A percentile compares a stretch with the other conserved stretches of the same genome.
These are phyloP conservation scores for Carposina sasakii DNA, from an alignment of 1,140 invertebrate genomes.

Conservation along the genomic window DNA sequence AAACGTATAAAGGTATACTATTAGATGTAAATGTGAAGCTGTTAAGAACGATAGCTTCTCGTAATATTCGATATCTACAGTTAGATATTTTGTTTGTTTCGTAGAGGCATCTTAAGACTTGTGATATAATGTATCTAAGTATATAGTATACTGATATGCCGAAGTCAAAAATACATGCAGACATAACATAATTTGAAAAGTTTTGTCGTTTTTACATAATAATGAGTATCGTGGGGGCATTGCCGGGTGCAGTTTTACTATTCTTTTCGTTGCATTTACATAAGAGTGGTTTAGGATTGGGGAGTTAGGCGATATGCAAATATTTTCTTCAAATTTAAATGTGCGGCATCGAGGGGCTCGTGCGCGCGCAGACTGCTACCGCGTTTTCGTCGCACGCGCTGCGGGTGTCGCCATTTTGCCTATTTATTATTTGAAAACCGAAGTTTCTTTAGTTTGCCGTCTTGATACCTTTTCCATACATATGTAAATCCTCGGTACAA, in stretches of 20 bases:
- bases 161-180: conserved; percentile 64
- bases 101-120: conserved; percentile 67
- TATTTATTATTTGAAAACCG: conserved; percentile 50
- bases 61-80: conserved; percentile 43
- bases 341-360: conserved; percentile 27
- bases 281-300: conserved; percentile 56
- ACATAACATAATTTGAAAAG: conserved; percentile 61
- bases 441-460: conserved; percentile 38
- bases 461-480: conserved; percentile 46
- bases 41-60: conserved; percentile 43
- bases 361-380: conserved; percentile 26
- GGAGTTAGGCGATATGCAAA: conserved; percentile 70
- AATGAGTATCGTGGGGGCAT: conserved; percentile 54
- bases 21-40: conserved; percentile 62
- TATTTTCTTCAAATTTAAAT: conserved; percentile 65
- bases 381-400: conserved; percentile 43
- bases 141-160: conserved; percentile 48
- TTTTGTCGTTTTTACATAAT: conserved; percentile 58
- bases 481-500: conserved; percentile 61
- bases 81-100: conserved; percentile 68
- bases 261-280: conserved; percentile 58
- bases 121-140: conserved; percentile 70
- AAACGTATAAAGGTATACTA: conserved; percentile 66
- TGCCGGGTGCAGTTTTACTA: conserved; percentile 58
- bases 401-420: conserved; percentile 42